A percentile compares a stretch with the other conserved stretches of the same genome.
Conservation (phyloP, 2,797 vertebrate genomes). For the Onychomys arenicola region DNA sequence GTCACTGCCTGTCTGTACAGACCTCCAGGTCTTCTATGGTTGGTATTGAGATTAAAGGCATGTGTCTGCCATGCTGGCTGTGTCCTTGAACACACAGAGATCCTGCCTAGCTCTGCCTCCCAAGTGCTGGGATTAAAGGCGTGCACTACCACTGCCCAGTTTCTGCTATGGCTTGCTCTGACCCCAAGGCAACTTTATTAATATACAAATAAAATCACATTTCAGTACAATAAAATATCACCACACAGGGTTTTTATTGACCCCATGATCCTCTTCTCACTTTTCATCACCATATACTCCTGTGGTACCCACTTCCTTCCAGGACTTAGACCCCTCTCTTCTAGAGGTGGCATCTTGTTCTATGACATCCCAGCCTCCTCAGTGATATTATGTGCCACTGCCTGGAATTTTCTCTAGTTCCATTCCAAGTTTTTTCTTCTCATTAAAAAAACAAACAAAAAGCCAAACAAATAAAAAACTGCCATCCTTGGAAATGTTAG, state of each 20-base stretch:
- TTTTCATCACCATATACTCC: background rate
- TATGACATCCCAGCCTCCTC: background rate
- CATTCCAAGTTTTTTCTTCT: background rate
- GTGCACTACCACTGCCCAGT: too few relatives aligned
- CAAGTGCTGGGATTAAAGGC: too few relatives aligned
- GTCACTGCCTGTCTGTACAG: too few relatives aligned
- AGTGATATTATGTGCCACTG: background rate
- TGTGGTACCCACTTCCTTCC: background rate
- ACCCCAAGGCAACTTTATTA: too few relatives aligned
- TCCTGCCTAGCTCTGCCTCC: too few relatives aligned
- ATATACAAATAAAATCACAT: too few relatives aligned
- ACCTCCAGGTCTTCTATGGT: too few relatives aligned
- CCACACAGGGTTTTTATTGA: background rate
- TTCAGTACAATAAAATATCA: too few relatives aligned
- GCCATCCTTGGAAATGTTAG: background rate
- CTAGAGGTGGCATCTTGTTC: background rate
- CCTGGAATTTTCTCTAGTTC: background rate
- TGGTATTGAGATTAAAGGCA: too few relatives aligned
- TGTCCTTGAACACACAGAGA: too few relatives aligned
- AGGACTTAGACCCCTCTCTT: background rate
- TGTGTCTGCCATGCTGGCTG: too few relatives aligned
- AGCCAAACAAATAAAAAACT: background rate
- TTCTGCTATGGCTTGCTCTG: too few relatives aligned
- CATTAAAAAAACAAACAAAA: background rate
- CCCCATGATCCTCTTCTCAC: background rate